These are phyloP conservation scores for Microplitis deprimator DNA, from an alignment of 2,888 invertebrate species.

Conservation along the genomic window DNA sequence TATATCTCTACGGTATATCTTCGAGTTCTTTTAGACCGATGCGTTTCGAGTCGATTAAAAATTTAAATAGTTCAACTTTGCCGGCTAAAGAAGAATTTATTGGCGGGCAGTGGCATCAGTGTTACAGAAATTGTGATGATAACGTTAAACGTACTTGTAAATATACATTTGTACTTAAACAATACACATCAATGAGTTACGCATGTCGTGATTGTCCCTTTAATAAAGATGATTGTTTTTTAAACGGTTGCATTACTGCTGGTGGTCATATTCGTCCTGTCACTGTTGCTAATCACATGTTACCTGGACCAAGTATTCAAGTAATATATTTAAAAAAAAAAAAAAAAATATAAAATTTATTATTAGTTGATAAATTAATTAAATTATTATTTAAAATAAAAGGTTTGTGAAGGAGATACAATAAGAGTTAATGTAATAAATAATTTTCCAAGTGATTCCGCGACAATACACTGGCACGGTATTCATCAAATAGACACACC, in stretches of 20 bases:
- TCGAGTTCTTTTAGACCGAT: slow-evolving; percentile 35
- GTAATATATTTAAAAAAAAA: slow-evolving; percentile 33
- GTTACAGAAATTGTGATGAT: slow-evolving; percentile 56
- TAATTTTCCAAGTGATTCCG: slow-evolving; percentile 66
- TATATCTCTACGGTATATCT: slow-evolving; percentile 2
- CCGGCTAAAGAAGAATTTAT: slow-evolving; percentile 46
- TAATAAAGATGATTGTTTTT: slow-evolving; percentile 47
- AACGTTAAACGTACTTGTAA: slow-evolving; percentile 52
- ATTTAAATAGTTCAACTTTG: background rate
- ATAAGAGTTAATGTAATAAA: slow-evolving; percentile 71
- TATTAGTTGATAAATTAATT: background rate
- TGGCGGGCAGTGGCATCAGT: slow-evolving; percentile 52
- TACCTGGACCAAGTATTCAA: slow-evolving; percentile 61
- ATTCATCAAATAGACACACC: slow-evolving; percentile 66
- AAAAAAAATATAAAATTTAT: background rate
- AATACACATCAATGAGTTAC: slow-evolving; percentile 58
- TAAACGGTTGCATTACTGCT: slow-evolving; percentile 56
- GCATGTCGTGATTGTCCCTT: slow-evolving; percentile 58
- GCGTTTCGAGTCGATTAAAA: slow-evolving; percentile 36
- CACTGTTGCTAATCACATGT: slow-evolving; percentile 56
- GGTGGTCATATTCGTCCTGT: slow-evolving; percentile 58
- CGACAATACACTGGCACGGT: slow-evolving; percentile 75
- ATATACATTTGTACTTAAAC: slow-evolving; percentile 56
- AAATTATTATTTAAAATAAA: slow-evolving; percentile 22
- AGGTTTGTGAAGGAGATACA: slow-evolving; percentile 73